phyloP scores from a whole-genome alignment of 2,113 vertebrate genomes.

The Gasterosteus nipponicus region DNA sequence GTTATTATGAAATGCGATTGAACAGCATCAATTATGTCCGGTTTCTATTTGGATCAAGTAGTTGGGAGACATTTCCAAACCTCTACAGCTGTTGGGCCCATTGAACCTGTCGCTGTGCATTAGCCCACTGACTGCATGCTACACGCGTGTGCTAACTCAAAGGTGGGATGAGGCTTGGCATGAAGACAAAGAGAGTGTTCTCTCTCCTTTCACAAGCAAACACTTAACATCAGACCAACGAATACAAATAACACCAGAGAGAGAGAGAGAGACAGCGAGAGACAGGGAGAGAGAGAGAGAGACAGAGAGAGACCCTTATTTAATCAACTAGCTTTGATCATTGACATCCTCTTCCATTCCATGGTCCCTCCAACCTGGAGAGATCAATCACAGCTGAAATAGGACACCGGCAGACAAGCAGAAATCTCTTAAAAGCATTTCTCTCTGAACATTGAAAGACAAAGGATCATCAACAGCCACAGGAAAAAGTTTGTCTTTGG shows the following conservation, averaged over 20 bases:
- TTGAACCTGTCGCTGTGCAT: conserved; percentile 33
- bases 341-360: conserved; percentile 58
- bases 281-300: conserved; percentile 43
- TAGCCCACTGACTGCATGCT: conserved; percentile 33
- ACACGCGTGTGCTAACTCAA: conserved; percentile 38
- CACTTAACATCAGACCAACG: conserved; percentile 81
- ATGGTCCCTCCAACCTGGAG: conserved; percentile 56
- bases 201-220: conserved; percentile 75
- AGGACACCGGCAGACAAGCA: conserved; percentile 50
- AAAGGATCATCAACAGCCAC: conserved; percentile 55
- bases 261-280: conserved; percentile 24
- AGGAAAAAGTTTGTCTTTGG: conserved; percentile 58
- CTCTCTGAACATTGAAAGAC: conserved; percentile 61
- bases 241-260: conserved; percentile 73
- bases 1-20: conserved; percentile 5
- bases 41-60: conserved; percentile 21
- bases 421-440: conserved; percentile 75
- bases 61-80: neutral
- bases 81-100: conserved; percentile 9
- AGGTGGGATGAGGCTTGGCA: conserved; percentile 58
- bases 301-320: conserved; percentile 66
- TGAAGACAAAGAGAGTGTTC: conserved; percentile 71
- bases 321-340: conserved; percentile 81
- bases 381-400: conserved; percentile 72
- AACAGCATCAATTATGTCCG: neutral